phyloP scores from a whole-genome alignment of 2,797 vertebrate species.

The Sparus aurata region DNA sequence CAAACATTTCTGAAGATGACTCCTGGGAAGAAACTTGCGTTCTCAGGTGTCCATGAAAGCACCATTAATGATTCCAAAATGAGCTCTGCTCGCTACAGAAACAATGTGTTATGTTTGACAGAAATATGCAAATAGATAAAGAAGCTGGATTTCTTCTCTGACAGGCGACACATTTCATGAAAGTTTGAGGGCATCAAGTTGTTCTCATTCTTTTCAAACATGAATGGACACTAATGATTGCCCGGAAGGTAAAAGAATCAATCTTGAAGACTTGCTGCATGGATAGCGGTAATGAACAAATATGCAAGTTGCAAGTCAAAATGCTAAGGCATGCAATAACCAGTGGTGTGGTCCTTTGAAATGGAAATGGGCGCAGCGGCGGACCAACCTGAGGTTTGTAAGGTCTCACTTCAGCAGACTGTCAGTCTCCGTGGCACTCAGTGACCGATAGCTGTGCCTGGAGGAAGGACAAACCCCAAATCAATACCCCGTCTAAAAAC shows the following conservation, averaged over 20 bases:
- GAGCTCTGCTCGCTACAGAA: not conserved
- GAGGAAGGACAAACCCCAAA: constrained; percentile 81
- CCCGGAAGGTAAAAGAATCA: constrained; percentile 14
- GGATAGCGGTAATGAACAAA: not conserved
- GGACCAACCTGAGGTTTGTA: constrained; percentile 75
- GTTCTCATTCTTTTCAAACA: constrained; percentile 19
- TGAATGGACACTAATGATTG: constrained; percentile 5
- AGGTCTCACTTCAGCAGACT: constrained; percentile 60
- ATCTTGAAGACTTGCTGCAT: constrained; percentile 20
- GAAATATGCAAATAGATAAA: not conserved
- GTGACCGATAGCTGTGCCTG: constrained; percentile 77
- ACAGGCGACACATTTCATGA: constrained; percentile 20
- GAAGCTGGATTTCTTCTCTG: constrained; percentile 6
- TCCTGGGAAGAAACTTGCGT: constrained; percentile 1
- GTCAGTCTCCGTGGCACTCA: constrained; percentile 68
- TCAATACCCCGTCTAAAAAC: constrained; percentile 76
- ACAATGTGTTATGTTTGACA: not conserved
- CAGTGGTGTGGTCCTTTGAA: not conserved
- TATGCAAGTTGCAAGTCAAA: not conserved
- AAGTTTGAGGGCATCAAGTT: not conserved
- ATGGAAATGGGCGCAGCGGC: not conserved
- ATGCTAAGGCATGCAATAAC: not conserved
- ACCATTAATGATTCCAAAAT: not conserved
- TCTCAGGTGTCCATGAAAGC: constrained; percentile 19
- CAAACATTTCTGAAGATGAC: not conserved